These are phyloP conservation scores for Pygocentrus nattereri DNA, from an alignment of 2,797 vertebrate species.

Conservation along the genomic window DNA sequence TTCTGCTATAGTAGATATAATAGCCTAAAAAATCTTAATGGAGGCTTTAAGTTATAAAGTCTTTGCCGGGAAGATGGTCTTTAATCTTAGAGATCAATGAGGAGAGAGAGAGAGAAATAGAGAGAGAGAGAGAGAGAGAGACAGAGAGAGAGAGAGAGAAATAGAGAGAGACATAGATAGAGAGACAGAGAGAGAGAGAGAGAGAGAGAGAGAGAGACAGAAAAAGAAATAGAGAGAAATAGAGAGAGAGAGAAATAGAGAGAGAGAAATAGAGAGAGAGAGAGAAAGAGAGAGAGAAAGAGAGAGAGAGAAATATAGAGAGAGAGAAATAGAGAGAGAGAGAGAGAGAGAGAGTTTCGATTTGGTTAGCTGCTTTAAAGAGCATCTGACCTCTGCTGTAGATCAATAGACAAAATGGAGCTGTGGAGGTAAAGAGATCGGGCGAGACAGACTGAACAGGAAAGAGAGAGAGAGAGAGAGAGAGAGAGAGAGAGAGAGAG, in stretches of 20 bases:
- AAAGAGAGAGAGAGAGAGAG: neutral
- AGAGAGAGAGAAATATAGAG: no score
- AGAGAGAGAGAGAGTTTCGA: neutral
- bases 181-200: neutral
- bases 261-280: neutral
- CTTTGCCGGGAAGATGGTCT: neutral
- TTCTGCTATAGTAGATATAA: no score
- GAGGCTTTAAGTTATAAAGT: neutral
- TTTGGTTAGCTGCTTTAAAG: conserved; percentile 1
- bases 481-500: neutral
- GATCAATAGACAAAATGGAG: conserved; percentile 4
- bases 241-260: neutral
- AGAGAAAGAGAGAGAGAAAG: no score
- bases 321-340: no score
- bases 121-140: neutral
- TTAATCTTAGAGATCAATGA: neutral
- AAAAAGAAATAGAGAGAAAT: neutral
- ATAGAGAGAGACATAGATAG: no score
- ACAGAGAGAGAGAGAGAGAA: neutral
- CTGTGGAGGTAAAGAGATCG: neutral
- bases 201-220: neutral
- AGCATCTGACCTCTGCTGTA: neutral
- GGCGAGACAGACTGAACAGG: neutral
- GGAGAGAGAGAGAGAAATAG: neutral
- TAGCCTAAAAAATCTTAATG: neutral